These are phyloP conservation scores for Actinia tenebrosa DNA, from an alignment of 64 coral and sea anemone species.

Conservation along the genomic window DNA sequence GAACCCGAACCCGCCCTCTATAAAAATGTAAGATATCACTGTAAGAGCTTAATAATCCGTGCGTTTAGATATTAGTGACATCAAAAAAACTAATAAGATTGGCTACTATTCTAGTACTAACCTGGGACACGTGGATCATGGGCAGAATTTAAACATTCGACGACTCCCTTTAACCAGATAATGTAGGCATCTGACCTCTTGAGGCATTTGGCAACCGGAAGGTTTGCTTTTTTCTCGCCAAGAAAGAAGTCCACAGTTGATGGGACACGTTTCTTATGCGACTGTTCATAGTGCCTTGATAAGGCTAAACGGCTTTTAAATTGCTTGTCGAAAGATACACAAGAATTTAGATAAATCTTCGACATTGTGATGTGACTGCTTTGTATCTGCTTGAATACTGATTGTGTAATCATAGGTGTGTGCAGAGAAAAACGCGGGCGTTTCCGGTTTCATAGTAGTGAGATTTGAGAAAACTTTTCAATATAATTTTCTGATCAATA, in stretches of 20 bases:
- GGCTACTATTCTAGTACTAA: neutral
- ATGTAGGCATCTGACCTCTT: slow-evolving; percentile 23
- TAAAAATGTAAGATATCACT: too few species aligned
- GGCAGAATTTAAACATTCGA: slow-evolving; percentile 52
- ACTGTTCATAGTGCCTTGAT: neutral
- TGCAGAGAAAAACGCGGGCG: too few species aligned
- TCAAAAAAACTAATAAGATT: too few species aligned
- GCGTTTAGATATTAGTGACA: too few species aligned
- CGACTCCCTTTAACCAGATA: slow-evolving; percentile 38
- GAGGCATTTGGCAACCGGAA: neutral
- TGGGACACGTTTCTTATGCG: slow-evolving; percentile 17
- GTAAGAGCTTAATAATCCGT: too few species aligned
- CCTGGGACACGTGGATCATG: slow-evolving; percentile 43
- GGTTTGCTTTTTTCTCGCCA: neutral
- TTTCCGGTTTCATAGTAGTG: too few species aligned
- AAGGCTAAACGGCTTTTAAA: slow-evolving; percentile 15
- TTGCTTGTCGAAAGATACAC: slow-evolving; percentile 14
- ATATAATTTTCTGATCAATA: too few species aligned
- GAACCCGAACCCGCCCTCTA: too few species aligned
- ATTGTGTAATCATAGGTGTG: too few species aligned
- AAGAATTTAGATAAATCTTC: slow-evolving; percentile 3
- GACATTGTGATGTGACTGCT: neutral
- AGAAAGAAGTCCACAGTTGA: slow-evolving; percentile 3
- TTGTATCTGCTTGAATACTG: too few species aligned
- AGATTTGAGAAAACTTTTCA: too few species aligned